Base-by-base conservation (phyloP, 1,140 invertebrate species). In the Papilio xuthus region DNA sequence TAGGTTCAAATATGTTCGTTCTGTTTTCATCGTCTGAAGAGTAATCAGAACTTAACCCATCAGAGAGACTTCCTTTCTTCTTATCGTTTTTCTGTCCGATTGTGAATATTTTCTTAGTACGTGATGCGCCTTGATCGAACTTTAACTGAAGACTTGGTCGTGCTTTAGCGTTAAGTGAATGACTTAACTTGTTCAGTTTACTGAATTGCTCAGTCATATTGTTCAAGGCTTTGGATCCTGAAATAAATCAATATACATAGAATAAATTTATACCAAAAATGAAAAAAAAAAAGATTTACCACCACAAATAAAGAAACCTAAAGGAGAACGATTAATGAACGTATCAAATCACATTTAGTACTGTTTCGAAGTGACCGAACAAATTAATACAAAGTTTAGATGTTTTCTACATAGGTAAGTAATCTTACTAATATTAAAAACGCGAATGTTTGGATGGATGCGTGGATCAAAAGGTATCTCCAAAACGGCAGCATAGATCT, bases 191-290 rank as follows among this genome's bases (percentile, higher is more conserved):
- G 87, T 97, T 97, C 3, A 97, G 86, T 89, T 97, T 97, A 53
- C 96, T 97, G 89, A 98, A 97, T 85, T 98, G 97, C 76, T 97
- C 97, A 0, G 97, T 96, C 93, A 98, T 96, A 89, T 98, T 98
- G 44, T 95, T 97, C 18, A 98, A 92, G 70, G 97, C 97, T 94
- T 98, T 97, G 18, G 97, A 97, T 87, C 92, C 92, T 94, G 83
- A 12, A 87, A 80, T 56, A 47, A 78, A 63, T 28, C 18, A 67
- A 13, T 0, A 15, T 37, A 37, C 32, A 37, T 37, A 37, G 32
- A 37, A 37, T 6, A 37, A 3, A 37, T 1, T 37, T 7, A 37
- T 37, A 37, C 4, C 32, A 37, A 3, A 1, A 37, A 6, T 37
- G 32, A 37, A 37, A 37, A 37, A 37, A 37, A 37, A 37, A 37